Percentiles rank a stretch among this genome's conserved stretches.
Evolutionary conservation across 2,113 vertebrate genomes (phyloP).

Genomic region (Hyla sarda): DNA sequence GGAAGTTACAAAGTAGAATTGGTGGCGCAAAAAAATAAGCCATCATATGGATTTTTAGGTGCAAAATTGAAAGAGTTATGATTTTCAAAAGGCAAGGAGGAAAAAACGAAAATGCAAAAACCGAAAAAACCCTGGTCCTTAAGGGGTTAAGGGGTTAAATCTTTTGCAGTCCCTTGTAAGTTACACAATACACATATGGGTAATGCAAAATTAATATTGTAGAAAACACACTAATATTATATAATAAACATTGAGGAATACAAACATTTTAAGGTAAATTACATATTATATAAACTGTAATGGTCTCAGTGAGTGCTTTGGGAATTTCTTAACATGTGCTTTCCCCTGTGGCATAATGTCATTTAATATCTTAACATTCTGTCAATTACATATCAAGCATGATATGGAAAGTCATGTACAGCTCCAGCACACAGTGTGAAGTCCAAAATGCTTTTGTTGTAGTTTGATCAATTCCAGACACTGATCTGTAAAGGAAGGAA

Average conservation of each 20-base stretch:
- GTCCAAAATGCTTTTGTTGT: conserved; percentile 30
- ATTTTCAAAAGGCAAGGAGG: too few relatives aligned
- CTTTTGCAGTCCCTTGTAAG: too few relatives aligned
- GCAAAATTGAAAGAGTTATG: too few relatives aligned
- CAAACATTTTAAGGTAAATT: neutral
- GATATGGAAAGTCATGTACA: conserved; percentile 27
- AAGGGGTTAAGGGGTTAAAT: too few relatives aligned
- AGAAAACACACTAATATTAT: neutral
- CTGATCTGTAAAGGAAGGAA: conserved; percentile 42
- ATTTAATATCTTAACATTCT: conserved; percentile 41
- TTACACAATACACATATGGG: too few relatives aligned
- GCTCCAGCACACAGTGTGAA: conserved; percentile 21
- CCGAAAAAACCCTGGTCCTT: too few relatives aligned
- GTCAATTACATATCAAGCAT: conserved; percentile 44
- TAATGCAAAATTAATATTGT: too few relatives aligned
- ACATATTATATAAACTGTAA: conserved; percentile 1
- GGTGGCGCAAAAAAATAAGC: too few relatives aligned
- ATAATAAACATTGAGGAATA: neutral
- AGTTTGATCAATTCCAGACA: conserved; percentile 50
- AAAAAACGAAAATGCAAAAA: too few relatives aligned
- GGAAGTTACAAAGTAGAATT: too few relatives aligned
- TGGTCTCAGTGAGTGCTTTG: neutral
- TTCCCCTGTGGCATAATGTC: conserved; percentile 29
- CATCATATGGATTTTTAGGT: too few relatives aligned
- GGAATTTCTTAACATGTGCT: neutral